Evolutionary conservation across 1,140 invertebrate genomes (phyloP).

Genomic region (Ptiloglossa arizonensis): DNA sequence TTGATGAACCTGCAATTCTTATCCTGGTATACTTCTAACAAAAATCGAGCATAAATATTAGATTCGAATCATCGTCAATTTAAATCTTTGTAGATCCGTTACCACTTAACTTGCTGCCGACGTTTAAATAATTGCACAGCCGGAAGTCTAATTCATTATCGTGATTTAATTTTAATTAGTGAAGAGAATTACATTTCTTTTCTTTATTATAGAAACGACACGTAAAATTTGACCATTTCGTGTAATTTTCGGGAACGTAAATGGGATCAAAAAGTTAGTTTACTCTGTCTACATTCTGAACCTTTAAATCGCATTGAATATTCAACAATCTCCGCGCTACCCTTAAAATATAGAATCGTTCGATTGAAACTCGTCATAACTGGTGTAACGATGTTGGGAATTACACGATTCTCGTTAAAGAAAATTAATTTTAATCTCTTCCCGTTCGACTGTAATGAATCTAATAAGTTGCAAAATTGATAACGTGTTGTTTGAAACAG

Average conservation of each 20-base stretch:
- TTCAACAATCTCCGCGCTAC: background rate
- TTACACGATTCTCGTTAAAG: background rate
- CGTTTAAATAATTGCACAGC: background rate
- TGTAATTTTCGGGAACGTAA: background rate
- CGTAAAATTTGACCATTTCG: background rate
- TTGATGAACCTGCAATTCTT: too few relatives aligned
- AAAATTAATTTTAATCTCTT: too few relatives aligned
- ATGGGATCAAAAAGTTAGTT: background rate
- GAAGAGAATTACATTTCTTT: background rate
- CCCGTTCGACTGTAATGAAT: too few relatives aligned
- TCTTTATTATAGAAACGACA: background rate
- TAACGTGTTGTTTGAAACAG: too few relatives aligned
- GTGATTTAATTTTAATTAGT: background rate
- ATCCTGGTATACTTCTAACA: too few relatives aligned
- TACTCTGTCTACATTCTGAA: background rate
- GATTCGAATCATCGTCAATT: too few relatives aligned
- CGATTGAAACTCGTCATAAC: constrained; percentile 8
- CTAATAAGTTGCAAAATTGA: too few relatives aligned
- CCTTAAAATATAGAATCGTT: too few relatives aligned
- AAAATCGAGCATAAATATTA: too few relatives aligned
- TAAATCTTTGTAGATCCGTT: too few relatives aligned
- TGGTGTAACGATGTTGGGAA: background rate
- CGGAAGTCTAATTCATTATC: background rate
- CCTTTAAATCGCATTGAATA: constrained; percentile 4
- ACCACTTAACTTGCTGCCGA: too few relatives aligned